These are phyloP conservation scores for Chlamydotis undulata DNA, from an alignment of 2,113 vertebrate genomes.

Conservation along the genomic window DNA sequence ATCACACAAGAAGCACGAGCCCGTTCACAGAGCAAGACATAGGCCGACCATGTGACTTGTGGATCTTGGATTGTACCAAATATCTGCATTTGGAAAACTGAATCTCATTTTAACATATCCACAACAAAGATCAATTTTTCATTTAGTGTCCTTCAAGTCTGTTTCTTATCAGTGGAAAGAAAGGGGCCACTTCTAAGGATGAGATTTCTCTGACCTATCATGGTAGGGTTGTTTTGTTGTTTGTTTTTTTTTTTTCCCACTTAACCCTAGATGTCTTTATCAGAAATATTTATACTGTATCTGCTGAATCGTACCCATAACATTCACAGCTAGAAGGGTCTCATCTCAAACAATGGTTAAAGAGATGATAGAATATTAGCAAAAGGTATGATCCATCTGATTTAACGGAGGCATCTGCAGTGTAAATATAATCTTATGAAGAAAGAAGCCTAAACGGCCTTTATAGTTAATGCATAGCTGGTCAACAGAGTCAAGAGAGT, in stretches of 20 bases:
- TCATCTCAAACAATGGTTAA: neutral
- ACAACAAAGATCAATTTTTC: neutral
- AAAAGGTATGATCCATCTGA: neutral
- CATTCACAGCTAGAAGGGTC: neutral
- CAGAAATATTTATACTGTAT: neutral
- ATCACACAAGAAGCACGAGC: fast-evolving
- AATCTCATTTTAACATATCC: neutral
- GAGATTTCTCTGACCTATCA: neutral
- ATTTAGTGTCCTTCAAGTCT: neutral
- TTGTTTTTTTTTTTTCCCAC: too few relatives aligned
- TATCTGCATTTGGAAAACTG: neutral
- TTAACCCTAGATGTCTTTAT: neutral
- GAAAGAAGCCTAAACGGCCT: neutral
- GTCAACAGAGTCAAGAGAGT: neutral
- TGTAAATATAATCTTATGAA: neutral
- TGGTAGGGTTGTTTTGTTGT: neutral
- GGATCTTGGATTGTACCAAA: neutral
- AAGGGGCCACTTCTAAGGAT: neutral
- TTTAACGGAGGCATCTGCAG: neutral
- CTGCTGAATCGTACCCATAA: neutral
- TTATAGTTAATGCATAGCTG: neutral
- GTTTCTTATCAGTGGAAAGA: neutral
- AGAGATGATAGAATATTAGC: neutral
- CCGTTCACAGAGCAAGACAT: neutral
- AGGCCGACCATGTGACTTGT: fast-evolving